Conservation (phyloP, 2,113 vertebrate genomes). For the Scomber scombrus region DNA sequence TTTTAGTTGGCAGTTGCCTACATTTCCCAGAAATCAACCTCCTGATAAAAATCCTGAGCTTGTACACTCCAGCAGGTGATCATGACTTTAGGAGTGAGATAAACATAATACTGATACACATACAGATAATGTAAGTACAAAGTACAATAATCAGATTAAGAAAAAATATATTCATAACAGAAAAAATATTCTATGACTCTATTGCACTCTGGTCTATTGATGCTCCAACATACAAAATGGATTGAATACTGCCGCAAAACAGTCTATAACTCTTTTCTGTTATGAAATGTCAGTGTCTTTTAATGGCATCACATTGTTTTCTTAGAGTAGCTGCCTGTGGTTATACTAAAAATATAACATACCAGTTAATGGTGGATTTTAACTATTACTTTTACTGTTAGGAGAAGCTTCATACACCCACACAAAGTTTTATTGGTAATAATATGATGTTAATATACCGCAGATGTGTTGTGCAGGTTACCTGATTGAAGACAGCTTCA, state of each 20-base stretch:
- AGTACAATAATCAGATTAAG: no score
- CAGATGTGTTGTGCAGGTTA: slow-evolving; percentile 32
- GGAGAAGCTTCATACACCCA: no score
- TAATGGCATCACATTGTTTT: background rate
- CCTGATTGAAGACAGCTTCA: slow-evolving; percentile 74
- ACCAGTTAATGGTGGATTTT: no score
- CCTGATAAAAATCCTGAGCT: background rate
- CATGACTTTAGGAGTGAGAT: background rate
- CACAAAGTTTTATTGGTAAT: background rate
- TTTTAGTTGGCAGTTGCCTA: background rate
- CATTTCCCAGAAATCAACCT: slow-evolving; percentile 9
- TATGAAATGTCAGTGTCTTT: background rate
- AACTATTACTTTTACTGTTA: background rate
- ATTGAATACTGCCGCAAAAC: background rate
- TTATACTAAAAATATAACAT: background rate
- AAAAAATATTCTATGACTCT: background rate
- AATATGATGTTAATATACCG: background rate
- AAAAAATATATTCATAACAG: no score
- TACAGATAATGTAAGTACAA: no score
- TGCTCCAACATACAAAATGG: background rate
- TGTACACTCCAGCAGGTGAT: slow-evolving; percentile 11
- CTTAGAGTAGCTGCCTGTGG: background rate
- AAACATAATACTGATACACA: background rate
- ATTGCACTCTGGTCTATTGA: slow-evolving; percentile 6
- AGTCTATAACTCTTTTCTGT: background rate